Percentiles rank a stretch among this genome's conserved stretches.
phyloP scores from a whole-genome alignment of 2,113 vertebrate genomes.

The Leptodactylus fuscus region DNA sequence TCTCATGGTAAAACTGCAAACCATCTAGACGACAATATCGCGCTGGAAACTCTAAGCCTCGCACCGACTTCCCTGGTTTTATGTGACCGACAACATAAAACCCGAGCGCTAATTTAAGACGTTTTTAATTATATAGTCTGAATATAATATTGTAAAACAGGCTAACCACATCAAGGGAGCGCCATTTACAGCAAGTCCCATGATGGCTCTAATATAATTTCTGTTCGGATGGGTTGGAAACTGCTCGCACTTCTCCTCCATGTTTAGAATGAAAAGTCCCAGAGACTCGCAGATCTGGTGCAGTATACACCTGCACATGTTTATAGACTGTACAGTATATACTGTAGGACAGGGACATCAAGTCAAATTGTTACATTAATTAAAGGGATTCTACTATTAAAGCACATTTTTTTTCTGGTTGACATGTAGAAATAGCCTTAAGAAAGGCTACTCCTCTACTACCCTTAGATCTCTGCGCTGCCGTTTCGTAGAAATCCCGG shows the following conservation, averaged over 20 bases:
- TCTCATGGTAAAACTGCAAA: neutral
- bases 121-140: neutral
- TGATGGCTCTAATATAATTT: conserved; percentile 11
- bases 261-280: neutral
- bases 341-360: too few relatives aligned
- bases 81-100: conserved; percentile 9
- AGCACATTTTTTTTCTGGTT: too few relatives aligned
- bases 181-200: neutral
- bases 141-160: conserved; percentile 18
- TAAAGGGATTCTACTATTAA: too few relatives aligned
- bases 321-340: too few relatives aligned
- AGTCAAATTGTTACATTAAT: too few relatives aligned
- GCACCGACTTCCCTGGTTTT: neutral
- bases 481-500: too few relatives aligned
- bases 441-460: too few relatives aligned
- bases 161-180: conserved; percentile 21
- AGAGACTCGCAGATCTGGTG: neutral
- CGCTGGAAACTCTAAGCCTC: neutral
- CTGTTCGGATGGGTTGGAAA: neutral
- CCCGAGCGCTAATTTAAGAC: neutral
- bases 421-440: too few relatives aligned
- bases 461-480: too few relatives aligned
- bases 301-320: too few relatives aligned
- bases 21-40: neutral
- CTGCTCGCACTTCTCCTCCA: neutral